These are phyloP conservation scores for Glyptemys insculpta DNA, from an alignment of 2,797 vertebrate species.

Conservation along the genomic window DNA sequence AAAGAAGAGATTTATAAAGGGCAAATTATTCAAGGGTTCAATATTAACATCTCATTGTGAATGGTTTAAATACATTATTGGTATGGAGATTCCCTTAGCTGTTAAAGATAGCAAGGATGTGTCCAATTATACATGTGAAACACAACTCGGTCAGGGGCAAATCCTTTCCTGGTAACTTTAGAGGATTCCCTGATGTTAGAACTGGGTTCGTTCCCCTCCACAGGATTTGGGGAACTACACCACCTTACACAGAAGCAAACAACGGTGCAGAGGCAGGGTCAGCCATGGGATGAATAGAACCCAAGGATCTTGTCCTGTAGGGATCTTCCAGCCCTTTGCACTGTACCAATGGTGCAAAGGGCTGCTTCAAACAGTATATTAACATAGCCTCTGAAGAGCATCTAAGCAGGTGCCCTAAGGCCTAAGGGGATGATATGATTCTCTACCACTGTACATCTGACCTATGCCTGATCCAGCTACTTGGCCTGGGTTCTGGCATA, in stretches of 20 bases:
- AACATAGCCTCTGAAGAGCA: background rate
- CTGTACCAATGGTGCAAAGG: background rate
- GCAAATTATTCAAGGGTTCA: conserved; percentile 28
- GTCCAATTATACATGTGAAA: conserved; percentile 44
- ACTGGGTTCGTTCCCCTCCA: background rate
- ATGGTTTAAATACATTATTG: conserved; percentile 57
- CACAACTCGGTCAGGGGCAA: conserved; percentile 4
- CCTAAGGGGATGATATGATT: background rate
- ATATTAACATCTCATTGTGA: conserved; percentile 8
- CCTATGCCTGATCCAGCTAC: background rate
- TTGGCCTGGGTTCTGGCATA: background rate
- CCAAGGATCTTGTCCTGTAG: background rate
- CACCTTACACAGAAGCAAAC: background rate
- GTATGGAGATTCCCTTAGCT: conserved; percentile 18
- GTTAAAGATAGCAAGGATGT: conserved; percentile 19
- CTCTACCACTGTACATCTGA: background rate
- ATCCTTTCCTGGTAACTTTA: conserved; percentile 23
- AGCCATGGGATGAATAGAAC: background rate
- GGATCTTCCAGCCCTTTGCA: background rate
- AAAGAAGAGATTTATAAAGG: conserved; percentile 23
- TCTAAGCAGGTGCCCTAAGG: background rate
- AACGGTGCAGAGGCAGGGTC: background rate
- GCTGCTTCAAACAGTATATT: background rate
- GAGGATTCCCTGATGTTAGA: conserved; percentile 29
- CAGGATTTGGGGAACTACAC: conserved; percentile 2